Base-by-base conservation (phyloP, 2,797 vertebrate species). In the Neopelma chrysocephalum region DNA sequence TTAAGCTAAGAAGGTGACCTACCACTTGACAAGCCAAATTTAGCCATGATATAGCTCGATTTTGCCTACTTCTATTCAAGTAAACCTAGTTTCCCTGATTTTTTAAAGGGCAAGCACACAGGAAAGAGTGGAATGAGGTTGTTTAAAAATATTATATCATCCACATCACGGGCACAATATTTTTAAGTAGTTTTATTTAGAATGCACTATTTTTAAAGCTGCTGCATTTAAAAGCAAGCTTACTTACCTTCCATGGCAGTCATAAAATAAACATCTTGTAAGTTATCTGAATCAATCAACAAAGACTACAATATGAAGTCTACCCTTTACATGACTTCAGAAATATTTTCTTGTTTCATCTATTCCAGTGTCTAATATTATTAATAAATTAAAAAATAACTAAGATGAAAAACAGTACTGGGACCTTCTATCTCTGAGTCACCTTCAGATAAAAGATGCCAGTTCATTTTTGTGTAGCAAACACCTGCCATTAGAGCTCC, bases 121-220 rank as follows among this genome's bases (percentile, higher is more conserved):
- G 20, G 27, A 3, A 82, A 75, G 53, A 93, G n/a, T 61, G 42
- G 75, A 90, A 96, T 82, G 26, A 83, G 12, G 19, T 32, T 64
- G 42, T 65, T 91, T 89, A 80, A 92, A 96, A 89, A 71, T 64
- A 89, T 25, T 80, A 16, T 45, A 80, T 29, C 38, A 47, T 73
- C 75, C 83, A 43, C 80, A 77, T 68, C 62, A 76, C 43, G 38
- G 34, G 64, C 42, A 61, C 17, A 62, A 48, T 87, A 66, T 90
- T 94, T 96, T 93, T 64, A 92, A 91, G 73, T 11, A 5, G 64
- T 25, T 92, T 90, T 87, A 89, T 92, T 95, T 93, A 64, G 69
- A 89, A 71, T 5, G 1, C 8, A 40, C 71, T 92, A 82, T 93
- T 93, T 94, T 95, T 91, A 92, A 93, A 87, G 62, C n/a, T 79